Evolutionary conservation across 2,797 vertebrate species (phyloP), one percentile per base, ranked within the genome.

Genomic region (Pempheris klunzingeri): DNA sequence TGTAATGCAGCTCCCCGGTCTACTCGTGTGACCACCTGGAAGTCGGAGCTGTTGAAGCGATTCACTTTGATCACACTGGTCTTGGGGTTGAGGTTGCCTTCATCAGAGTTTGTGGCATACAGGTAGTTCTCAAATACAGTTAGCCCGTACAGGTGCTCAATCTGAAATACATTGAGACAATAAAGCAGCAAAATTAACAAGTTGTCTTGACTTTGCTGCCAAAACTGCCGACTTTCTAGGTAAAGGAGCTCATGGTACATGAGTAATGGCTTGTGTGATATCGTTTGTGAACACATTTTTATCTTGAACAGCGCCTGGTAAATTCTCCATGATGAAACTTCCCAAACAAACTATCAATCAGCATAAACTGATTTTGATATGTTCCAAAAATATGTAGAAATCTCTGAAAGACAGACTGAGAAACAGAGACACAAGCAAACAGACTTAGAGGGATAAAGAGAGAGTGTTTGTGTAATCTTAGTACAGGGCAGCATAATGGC

Each of bases 91-190:
- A 96, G 93, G 18, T 98, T 98, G 88, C 97, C 97, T 0, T 98
- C 98, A 83, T 99, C 97, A 0, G 97, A 98, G 92, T 99, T 99
- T 90, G 97, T 99, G 80, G 98, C 98, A 0, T 99, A 99, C 60
- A 99, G 94, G 83, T 99, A 99, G 83, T 99, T 99, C 95, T 99
- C 98, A 0, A 99, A 99, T 15, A 99, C 98, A 0, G 98, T 99
- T 80, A 99, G 94, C 17, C 97, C 97, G 0, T 99, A 98, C 32
- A 99, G 93, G 76, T 99, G 97, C 17, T 99, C 97, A 0, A 99
- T 98, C 98, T 99, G 89, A 57, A 73, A 61, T n/a, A 46, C 11
- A 46, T 5, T 3, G 14, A 64, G 34, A 68, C 14, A 44, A 65
- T 14, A 60, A 50, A 32, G 50, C 4, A 41, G 38, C 13, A 10